Evolutionary conservation across 2,888 invertebrate genomes (phyloP), one percentile per base, ranked within the genome.

Genomic region (Drosophila sordidula): DNA sequence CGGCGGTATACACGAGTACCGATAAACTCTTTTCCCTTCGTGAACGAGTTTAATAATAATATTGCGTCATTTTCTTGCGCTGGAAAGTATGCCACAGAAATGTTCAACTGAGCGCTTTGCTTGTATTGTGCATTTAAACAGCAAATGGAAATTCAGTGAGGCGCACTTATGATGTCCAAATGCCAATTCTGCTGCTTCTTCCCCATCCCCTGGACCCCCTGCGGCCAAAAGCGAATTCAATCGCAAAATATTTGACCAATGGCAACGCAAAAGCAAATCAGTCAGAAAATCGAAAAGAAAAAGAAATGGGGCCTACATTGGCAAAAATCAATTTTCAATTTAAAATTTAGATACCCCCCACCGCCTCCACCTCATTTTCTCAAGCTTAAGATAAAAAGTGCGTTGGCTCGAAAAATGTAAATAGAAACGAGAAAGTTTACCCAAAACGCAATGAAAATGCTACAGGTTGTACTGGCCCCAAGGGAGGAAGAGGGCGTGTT

Each of bases 281-380:
- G 74, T 70, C 62, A 44, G 16, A n/a, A 14, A 44, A 12, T 4
- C 34, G 18, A 26, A 2, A 22, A 44, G 41, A 18, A 55, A 55
- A 44, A 51, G 25, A 36, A 49, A 54, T 41, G 51, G 46, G 50
- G 69, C 47, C 47, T 66, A 72, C 69, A 72, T 81, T 79, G 73
- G 76, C 59, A 76, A 81, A 84, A 84, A 87, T 87, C 84, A 85
- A 87, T 85, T 85, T 87, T 82, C 84, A 84, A 85, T 87, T 80
- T 84, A 75, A 81, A 84, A 84, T 84, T 80, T 82, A 87, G 82
- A 84, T 84, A 64, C 45, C 52, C 6, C 12, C 45, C 18, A 38
- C 36, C n/a, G 42, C 16, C 39, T 22, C 39, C 26, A 12, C 52
- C 50, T 44, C 55, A 42, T 51, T 46, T 49, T 59, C 49, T 47